These are phyloP conservation scores for Alitta virens DNA, from an alignment of 2,888 invertebrate species.

Conservation along the genomic window DNA sequence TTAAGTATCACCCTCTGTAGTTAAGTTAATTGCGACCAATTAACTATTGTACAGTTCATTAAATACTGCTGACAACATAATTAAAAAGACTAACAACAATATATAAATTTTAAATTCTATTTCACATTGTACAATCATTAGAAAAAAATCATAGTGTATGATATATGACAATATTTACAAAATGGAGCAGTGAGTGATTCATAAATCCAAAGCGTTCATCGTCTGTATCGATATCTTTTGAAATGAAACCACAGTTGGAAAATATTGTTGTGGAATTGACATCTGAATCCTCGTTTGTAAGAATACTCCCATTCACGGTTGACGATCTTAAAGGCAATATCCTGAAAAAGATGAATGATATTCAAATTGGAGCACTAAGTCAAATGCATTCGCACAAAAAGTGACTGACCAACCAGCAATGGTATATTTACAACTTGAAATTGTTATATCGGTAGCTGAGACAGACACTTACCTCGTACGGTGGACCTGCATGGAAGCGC, in stretches of 20 bases:
- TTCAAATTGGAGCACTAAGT: not conserved
- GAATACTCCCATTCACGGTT: constrained; percentile 99
- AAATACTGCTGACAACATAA: too few relatives aligned
- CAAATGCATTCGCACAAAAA: too few relatives aligned
- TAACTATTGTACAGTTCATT: too few relatives aligned
- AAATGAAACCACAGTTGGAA: constrained; percentile 99
- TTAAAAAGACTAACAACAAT: too few relatives aligned
- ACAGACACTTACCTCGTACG: constrained; percentile 72
- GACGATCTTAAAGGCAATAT: constrained; percentile 97
- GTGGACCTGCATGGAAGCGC: constrained; percentile 95
- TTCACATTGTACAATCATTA: too few relatives aligned
- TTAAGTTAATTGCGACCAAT: too few relatives aligned
- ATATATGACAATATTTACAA: too few relatives aligned
- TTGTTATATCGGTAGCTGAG: not conserved
- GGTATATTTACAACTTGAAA: not conserved
- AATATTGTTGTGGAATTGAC: constrained; percentile 99
- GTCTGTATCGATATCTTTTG: constrained; percentile 91
- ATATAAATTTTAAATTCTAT: too few relatives aligned
- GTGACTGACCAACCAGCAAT: too few relatives aligned
- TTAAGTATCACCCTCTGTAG: too few relatives aligned
- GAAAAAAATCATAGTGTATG: too few relatives aligned
- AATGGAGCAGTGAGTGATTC: too few relatives aligned
- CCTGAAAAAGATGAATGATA: constrained; percentile 58
- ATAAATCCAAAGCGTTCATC: constrained; percentile 44
- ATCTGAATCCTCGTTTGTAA: constrained; percentile 94